These are phyloP conservation scores for Hylaeus volcanicus DNA, from an alignment of 1,140 invertebrate genomes.

Conservation along the genomic window DNA sequence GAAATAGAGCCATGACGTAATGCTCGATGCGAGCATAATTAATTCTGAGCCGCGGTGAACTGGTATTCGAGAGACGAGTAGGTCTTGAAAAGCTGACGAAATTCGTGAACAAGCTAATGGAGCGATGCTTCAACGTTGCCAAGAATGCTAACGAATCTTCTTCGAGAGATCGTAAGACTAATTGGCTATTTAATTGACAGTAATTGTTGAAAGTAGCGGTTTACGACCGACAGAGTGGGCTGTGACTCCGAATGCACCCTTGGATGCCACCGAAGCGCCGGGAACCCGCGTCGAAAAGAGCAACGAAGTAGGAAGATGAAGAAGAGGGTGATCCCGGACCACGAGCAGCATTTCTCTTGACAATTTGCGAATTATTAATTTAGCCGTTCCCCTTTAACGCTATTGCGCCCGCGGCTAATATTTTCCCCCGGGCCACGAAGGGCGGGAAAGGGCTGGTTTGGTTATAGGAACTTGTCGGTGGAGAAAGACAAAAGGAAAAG, in stretches of 20 bases:
- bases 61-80: not conserved
- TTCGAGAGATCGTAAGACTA: constrained; percentile 18
- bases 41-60: not conserved
- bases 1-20: constrained; percentile 34
- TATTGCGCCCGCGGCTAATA: constrained; percentile 57
- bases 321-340: not conserved
- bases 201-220: constrained; percentile 23
- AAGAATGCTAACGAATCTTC: constrained; percentile 6
- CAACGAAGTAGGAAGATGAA: not conserved
- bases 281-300: constrained; percentile 9
- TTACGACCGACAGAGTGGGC: not conserved
- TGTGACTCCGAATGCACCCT: not conserved
- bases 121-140: constrained; percentile 2
- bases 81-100: not conserved
- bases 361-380: constrained; percentile 66
- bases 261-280: not conserved
- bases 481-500: constrained; percentile 3
- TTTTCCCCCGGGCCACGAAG: constrained; percentile 28
- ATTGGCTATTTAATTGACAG: constrained; percentile 39
- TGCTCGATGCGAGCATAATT: constrained; percentile 22
- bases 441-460: not conserved
- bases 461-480: not conserved
- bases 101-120: constrained; percentile 15
- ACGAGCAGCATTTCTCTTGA: constrained; percentile 48
- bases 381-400: constrained; percentile 61